Evolutionary conservation across 2,113 vertebrate genomes (phyloP).

Genomic region (Platysteira castanea): DNA sequence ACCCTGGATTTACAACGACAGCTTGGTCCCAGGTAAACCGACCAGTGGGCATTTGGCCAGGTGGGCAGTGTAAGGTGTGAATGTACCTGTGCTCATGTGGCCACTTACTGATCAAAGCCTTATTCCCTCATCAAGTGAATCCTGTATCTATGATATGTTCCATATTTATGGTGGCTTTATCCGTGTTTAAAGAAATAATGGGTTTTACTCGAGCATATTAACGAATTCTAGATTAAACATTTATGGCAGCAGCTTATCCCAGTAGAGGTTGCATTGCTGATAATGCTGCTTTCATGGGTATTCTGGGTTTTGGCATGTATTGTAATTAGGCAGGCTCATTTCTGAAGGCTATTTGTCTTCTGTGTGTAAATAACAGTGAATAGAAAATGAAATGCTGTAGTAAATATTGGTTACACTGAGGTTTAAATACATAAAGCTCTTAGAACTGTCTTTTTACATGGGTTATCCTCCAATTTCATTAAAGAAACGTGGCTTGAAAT

Average conservation of each 20-base stretch:
- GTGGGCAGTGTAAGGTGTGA: background rate
- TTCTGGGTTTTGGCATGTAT: background rate
- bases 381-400: background rate
- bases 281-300: background rate
- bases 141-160: background rate
- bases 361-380: background rate
- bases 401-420: conserved; percentile 3
- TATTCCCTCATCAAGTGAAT: background rate
- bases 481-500: background rate
- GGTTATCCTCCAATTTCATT: background rate
- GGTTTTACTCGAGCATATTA: background rate
- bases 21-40: conserved; percentile 88
- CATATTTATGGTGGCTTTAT: background rate
- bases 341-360: conserved; percentile 3
- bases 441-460: background rate
- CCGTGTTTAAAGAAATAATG: background rate
- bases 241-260: background rate
- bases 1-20: conserved; percentile 94
- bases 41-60: background rate
- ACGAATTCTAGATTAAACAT: background rate
- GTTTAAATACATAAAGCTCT: background rate
- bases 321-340: background rate
- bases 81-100: fast-evolving
- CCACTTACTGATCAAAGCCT: background rate
- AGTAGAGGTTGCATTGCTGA: background rate